Conservation (phyloP, 2,113 vertebrate species). For the Benitochromis conjunctus region DNA sequence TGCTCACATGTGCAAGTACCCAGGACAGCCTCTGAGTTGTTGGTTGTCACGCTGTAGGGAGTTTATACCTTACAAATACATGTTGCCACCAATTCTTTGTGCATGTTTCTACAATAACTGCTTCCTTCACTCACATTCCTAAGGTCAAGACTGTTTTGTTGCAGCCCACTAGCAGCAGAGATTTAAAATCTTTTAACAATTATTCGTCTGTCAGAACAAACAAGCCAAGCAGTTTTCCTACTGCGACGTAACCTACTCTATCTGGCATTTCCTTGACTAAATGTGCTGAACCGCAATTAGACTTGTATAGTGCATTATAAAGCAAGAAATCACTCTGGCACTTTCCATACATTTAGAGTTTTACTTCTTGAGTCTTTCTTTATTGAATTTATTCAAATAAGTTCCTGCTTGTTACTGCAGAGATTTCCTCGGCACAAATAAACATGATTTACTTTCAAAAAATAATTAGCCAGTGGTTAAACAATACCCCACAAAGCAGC, state of each 20-base stretch:
- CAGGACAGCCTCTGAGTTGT: neutral
- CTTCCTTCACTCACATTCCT: neutral
- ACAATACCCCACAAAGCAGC: neutral
- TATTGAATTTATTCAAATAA: neutral
- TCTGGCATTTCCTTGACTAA: neutral
- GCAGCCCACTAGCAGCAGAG: neutral
- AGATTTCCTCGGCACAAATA: neutral
- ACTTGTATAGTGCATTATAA: neutral
- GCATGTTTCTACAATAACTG: neutral
- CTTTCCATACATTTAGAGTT: neutral
- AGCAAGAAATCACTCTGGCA: neutral
- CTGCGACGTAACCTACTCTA: neutral
- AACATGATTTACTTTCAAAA: neutral
- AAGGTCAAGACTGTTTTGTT: neutral
- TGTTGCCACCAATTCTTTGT: neutral
- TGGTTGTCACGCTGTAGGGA: neutral
- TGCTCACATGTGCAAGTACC: neutral
- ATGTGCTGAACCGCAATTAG: neutral
- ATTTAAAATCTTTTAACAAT: neutral
- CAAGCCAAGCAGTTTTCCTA: neutral
- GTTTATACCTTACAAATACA: neutral
- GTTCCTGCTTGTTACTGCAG: neutral
- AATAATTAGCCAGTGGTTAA: slow-evolving; percentile 11
- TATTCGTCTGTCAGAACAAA: neutral
- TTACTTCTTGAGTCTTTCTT: neutral